A percentile compares a stretch with the other conserved stretches of the same genome.
Evolutionary conservation across 2,797 vertebrate genomes (phyloP).

Genomic region (Borostomias antarcticus): DNA sequence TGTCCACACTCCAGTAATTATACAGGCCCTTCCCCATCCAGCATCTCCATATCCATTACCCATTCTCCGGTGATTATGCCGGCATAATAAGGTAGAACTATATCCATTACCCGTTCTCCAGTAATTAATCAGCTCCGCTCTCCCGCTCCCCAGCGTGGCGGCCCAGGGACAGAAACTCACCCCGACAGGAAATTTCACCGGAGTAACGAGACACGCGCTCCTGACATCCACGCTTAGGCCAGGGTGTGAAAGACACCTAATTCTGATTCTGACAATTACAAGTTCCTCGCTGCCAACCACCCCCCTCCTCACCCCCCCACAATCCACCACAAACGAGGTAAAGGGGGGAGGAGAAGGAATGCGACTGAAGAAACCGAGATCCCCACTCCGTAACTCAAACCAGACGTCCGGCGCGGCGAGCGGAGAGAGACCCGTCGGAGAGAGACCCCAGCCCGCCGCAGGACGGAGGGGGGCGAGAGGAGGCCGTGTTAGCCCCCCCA

Average conservation of each 20-base stretch:
- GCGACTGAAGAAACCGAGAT: constrained; percentile 69
- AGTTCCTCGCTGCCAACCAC: constrained; percentile 30
- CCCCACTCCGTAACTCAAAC: constrained; percentile 86
- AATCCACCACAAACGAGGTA: constrained; percentile 40
- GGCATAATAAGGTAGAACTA: too few species aligned
- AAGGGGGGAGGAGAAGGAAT: constrained; percentile 51
- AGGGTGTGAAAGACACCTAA: constrained; percentile 55
- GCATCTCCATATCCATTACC: too few species aligned
- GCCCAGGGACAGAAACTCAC: constrained; percentile 16
- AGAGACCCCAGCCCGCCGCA: constrained; percentile 79
- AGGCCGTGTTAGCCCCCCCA: constrained; percentile 87
- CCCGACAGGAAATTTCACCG: constrained; percentile 47
- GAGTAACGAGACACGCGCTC: constrained; percentile 54
- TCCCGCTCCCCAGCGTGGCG: constrained; percentile 1
- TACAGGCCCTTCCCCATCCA: not conserved
- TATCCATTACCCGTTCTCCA: constrained; percentile 14
- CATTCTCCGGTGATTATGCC: constrained; percentile 47
- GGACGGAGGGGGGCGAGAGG: constrained; percentile 86
- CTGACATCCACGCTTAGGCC: constrained; percentile 52
- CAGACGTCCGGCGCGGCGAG: constrained; percentile 81
- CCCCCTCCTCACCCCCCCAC: not conserved
- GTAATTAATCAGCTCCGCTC: constrained; percentile 50
- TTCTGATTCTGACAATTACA: constrained; percentile 65
- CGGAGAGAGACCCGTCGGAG: constrained; percentile 50
- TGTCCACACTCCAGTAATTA: not conserved